These are phyloP conservation scores for Clamator glandarius DNA, from an alignment of 2,797 vertebrate species.

Conservation along the genomic window DNA sequence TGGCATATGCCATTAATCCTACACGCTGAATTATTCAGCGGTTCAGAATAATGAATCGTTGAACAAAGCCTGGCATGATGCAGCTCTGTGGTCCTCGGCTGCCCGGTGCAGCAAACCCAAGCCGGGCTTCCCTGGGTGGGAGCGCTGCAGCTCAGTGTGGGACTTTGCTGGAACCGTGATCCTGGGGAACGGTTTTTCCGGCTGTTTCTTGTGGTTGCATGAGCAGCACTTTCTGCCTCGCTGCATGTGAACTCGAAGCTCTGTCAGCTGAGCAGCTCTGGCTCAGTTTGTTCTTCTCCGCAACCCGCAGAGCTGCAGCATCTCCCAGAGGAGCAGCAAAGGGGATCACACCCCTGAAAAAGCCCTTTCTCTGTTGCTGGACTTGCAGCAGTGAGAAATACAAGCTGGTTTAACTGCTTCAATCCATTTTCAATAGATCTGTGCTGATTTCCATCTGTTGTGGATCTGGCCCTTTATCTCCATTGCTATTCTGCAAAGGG, in stretches of 20 bases:
- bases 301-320: fast-evolving
- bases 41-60: conserved; percentile 35
- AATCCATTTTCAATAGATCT: background rate
- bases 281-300: background rate
- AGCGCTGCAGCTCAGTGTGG: background rate
- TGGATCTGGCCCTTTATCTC: background rate
- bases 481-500: background rate
- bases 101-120: background rate
- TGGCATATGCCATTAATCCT: conserved; percentile 67
- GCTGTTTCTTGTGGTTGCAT: background rate
- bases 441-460: background rate
- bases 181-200: background rate
- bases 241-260: background rate
- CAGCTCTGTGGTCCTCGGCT: background rate
- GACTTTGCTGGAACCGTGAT: too few species aligned
- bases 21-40: conserved; percentile 73
- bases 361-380: background rate
- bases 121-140: background rate
- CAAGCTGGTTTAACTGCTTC: background rate
- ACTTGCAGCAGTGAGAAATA: background rate
- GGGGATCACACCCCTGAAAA: background rate
- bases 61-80: background rate
- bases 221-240: background rate
- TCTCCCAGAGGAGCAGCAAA: background rate
- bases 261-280: background rate